Conservation (phyloP, 2,888 invertebrate genomes). For the Epinotia nisella region DNA sequence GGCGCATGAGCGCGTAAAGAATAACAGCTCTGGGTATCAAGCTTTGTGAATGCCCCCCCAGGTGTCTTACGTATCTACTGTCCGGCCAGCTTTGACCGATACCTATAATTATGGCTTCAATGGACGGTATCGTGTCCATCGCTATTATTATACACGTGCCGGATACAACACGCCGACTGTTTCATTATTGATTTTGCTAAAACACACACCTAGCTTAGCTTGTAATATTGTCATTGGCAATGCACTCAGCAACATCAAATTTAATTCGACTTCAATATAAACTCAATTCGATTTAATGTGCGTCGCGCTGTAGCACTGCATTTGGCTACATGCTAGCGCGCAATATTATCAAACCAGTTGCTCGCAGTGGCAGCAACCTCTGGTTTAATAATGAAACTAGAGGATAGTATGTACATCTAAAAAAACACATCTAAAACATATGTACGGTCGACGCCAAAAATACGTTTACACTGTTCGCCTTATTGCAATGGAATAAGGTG, state of each 20-base stretch:
- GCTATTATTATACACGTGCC: constrained; percentile 67
- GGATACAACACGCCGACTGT: constrained; percentile 70
- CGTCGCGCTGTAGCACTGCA: neutral
- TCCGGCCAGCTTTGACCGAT: constrained; percentile 77
- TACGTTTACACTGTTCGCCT: no score
- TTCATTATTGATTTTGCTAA: constrained; percentile 77
- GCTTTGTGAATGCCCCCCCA: constrained; percentile 29
- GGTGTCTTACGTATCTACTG: constrained; percentile 52
- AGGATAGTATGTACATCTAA: no score
- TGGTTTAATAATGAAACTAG: no score
- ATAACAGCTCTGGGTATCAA: neutral
- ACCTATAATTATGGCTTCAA: constrained; percentile 76
- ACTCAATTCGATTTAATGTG: neutral
- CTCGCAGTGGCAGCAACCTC: no score
- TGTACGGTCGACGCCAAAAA: no score
- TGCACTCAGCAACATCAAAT: neutral
- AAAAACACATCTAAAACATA: no score
- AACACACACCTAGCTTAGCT: constrained; percentile 57
- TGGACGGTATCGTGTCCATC: constrained; percentile 72
- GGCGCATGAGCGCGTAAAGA: no score
- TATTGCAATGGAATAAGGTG: no score
- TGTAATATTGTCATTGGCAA: constrained; percentile 47
- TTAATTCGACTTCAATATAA: neutral
- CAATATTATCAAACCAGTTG: no score
- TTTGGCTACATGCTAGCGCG: neutral